Evolutionary conservation across 2,888 invertebrate species (phyloP).

Genomic region (Ophion ventricosus): DNA sequence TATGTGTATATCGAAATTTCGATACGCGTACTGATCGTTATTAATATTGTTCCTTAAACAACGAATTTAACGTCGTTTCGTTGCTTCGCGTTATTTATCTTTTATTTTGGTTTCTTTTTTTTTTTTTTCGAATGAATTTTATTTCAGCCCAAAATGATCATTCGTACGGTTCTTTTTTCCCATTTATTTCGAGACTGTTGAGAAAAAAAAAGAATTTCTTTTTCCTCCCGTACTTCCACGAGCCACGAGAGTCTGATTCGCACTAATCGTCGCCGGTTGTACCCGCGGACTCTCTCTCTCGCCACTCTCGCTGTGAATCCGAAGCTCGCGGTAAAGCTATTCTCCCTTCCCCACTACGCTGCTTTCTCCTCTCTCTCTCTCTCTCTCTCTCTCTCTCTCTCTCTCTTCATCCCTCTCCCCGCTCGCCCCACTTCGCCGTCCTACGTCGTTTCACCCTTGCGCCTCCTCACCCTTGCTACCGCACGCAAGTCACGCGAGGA

Average conservation of each 20-base stretch:
- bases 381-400: constrained; percentile 25
- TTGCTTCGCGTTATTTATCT: background rate
- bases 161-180: background rate
- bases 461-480: constrained; percentile 6
- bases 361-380: background rate
- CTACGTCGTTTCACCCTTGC: constrained; percentile 38
- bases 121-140: background rate
- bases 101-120: too few species aligned
- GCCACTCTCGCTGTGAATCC: constrained; percentile 55
- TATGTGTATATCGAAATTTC: background rate
- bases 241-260: constrained; percentile 58
- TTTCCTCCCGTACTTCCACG: background rate
- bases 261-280: constrained; percentile 64
- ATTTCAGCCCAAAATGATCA: background rate
- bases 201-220: background rate
- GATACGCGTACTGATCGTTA: background rate
- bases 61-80: background rate
- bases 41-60: background rate
- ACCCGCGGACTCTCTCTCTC: constrained; percentile 38
- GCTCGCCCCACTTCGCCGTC: constrained; percentile 11
- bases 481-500: background rate
- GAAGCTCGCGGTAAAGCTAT: constrained; percentile 46
- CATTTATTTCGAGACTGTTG: background rate
- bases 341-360: constrained; percentile 12
- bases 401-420: constrained; percentile 37